These are phyloP conservation scores for Himalopsyche phryganea DNA, from an alignment of 1,140 invertebrate species.

Conservation along the genomic window DNA sequence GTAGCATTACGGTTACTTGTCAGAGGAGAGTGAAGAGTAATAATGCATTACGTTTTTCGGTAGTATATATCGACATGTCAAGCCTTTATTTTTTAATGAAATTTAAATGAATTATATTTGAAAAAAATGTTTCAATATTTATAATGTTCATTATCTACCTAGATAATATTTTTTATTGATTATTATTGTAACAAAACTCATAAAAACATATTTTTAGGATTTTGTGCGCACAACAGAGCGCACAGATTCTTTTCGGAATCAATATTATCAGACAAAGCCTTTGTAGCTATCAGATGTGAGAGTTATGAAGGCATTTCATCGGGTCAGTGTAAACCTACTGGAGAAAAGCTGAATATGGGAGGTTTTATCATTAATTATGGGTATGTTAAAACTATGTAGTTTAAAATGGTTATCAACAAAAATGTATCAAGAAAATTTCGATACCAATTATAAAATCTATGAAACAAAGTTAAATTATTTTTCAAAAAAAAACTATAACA, in stretches of 20 bases:
- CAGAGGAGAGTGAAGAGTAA: too few relatives aligned
- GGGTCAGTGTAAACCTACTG: conserved; percentile 51
- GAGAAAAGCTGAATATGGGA: conserved; percentile 53
- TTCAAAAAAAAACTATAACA: too few relatives aligned
- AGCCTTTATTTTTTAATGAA: too few relatives aligned
- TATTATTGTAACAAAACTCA: too few relatives aligned
- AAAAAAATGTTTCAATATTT: neutral
- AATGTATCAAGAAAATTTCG: too few relatives aligned
- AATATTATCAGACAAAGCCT: conserved; percentile 44
- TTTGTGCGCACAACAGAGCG: conserved; percentile 56
- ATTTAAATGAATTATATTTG: too few relatives aligned
- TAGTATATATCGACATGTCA: too few relatives aligned
- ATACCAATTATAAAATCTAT: too few relatives aligned
- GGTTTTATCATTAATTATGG: conserved; percentile 53
- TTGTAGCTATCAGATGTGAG: conserved; percentile 53
- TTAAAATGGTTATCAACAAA: neutral
- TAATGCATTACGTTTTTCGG: too few relatives aligned
- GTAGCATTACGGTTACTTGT: too few relatives aligned
- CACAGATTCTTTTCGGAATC: conserved; percentile 61
- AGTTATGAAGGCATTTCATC: conserved; percentile 55
- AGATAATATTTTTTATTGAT: conserved; percentile 1
- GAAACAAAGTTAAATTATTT: too few relatives aligned
- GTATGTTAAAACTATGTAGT: conserved; percentile 32
- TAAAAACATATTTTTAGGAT: conserved; percentile 41
- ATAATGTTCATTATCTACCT: too few relatives aligned